Conservation (phyloP, 2,797 vertebrate species). For the Melanotaenia boesemani region DNA sequence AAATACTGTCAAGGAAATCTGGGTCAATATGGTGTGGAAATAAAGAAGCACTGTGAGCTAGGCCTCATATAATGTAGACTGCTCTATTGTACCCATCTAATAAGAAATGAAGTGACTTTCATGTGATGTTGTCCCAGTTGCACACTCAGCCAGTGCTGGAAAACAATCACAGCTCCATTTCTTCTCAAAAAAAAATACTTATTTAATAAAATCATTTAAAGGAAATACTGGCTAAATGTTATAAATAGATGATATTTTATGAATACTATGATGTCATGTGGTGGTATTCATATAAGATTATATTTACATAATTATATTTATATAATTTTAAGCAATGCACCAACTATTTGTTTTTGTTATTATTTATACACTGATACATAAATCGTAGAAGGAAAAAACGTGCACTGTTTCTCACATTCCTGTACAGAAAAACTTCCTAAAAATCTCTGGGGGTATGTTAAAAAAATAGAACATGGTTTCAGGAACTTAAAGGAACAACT, state of each 20-base stretch:
- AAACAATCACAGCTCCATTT: conserved; percentile 10
- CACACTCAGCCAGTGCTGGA: conserved; percentile 1
- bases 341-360: too few relatives aligned
- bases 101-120: conserved; percentile 50
- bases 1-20: conserved; percentile 58
- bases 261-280: not conserved
- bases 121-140: conserved; percentile 55
- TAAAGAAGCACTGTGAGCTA: conserved; percentile 58
- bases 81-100: conserved; percentile 40
- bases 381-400: too few relatives aligned
- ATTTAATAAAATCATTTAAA: conserved; percentile 14
- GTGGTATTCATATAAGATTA: too few relatives aligned
- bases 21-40: conserved; percentile 54
- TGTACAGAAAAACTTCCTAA: too few relatives aligned
- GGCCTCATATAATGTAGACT: conserved; percentile 12
- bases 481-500: too few relatives aligned
- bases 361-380: too few relatives aligned
- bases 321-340: too few relatives aligned
- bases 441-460: too few relatives aligned
- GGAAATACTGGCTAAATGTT: not conserved
- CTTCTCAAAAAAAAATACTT: conserved; percentile 2
- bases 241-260: conserved; percentile 5
- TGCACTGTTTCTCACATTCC: too few relatives aligned
- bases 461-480: too few relatives aligned
- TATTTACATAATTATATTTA: too few relatives aligned